Base-by-base conservation (phyloP, 2,113 vertebrate species). In the Anas platyrhynchos region DNA sequence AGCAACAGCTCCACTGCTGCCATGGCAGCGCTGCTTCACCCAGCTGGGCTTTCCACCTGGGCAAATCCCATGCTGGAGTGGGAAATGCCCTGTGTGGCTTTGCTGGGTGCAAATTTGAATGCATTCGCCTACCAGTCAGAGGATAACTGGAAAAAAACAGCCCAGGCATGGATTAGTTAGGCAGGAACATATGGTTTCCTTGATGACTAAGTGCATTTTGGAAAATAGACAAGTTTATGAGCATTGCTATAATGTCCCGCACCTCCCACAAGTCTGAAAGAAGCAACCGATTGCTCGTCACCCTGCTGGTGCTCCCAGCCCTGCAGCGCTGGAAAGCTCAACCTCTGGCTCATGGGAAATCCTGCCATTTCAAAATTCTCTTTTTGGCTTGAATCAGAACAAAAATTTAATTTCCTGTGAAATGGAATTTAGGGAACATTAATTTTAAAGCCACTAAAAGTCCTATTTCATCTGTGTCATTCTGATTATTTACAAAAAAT, bases 241-340 rank as follows among this genome's bases (percentile, higher is more conserved):
- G n/a, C 31, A 73, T 58, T n/a, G 14, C 0, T 1, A 63, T 73
- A 34, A 59, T 17, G 55, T 50, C 21, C 7, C 27, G 36, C 61
- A 26, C 25, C 74, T 66, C 63, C 79, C 62, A 59, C 21, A 7
- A 5, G 5, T 13, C n/a, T 22, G 27, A 26, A 36, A 58, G 77
- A 34, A 22, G 41, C 56, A 78, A 58, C 17, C 0, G 0, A 16
- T 25, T 16, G 20, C 43, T 62, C 2, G 0, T 73, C 69, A 41
- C 2, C 21, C 21, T 32, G 27, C 3, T 0, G 0, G 20, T 3
- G 6, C 34, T 78, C 23, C 14, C 2, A 1, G 46, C 29, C 20
- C 36, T 18, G 9, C 0, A 1, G 13, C 31, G 25, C 22, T 17
- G 38, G 44, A 13, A 66, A 75, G 5, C 44, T 91, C 56, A 2